phyloP scores from a whole-genome alignment of 2,888 invertebrate species.

The Exephanes ischioxanthus region DNA sequence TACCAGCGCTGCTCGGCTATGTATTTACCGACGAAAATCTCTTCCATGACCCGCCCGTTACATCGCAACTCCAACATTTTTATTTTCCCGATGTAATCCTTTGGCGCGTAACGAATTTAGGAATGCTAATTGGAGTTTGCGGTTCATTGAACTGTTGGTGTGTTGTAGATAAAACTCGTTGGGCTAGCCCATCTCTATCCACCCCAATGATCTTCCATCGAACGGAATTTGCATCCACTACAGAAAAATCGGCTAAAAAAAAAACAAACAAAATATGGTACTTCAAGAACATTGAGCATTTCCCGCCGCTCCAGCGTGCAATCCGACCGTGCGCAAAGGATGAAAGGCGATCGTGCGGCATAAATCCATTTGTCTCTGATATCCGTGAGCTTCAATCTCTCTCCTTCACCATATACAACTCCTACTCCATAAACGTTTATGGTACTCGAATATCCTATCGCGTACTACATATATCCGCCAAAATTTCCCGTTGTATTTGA shows the following conservation, averaged over 20 bases:
- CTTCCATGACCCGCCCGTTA: constrained; percentile 17
- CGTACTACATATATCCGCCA: background rate
- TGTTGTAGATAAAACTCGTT: background rate
- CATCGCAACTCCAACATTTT: constrained; percentile 1
- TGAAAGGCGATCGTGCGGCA: constrained; percentile 4
- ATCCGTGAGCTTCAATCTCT: background rate
- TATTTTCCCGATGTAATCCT: background rate
- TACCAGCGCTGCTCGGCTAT: background rate
- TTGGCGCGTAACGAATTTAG: background rate
- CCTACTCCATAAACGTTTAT: constrained; percentile 1
- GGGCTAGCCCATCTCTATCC: background rate
- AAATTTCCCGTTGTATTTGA: background rate
- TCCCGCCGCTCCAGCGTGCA: background rate
- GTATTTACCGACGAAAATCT: background rate
- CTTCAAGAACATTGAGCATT: background rate
- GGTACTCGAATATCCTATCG: constrained; percentile 20
- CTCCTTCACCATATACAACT: background rate
- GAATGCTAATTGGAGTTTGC: background rate
- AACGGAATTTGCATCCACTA: background rate
- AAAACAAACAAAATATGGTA: background rate
- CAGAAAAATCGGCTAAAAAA: background rate
- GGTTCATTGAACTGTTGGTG: background rate
- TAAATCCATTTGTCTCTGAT: constrained; percentile 29
- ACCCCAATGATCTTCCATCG: background rate
- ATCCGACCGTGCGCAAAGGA: background rate